Conservation (phyloP, 2,888 invertebrate species). For the Scrobipalpa costella region DNA sequence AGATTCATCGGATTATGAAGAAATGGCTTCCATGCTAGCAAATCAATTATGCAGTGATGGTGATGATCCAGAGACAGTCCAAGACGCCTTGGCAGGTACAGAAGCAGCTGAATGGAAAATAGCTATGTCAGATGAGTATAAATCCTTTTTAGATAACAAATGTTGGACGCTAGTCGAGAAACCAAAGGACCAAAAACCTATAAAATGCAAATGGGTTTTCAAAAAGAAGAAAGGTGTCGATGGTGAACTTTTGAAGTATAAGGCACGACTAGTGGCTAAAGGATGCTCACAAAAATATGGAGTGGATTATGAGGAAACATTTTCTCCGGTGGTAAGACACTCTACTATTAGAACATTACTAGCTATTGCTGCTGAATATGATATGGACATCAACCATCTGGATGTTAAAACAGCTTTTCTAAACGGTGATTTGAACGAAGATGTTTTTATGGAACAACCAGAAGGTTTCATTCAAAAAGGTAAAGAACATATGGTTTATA, state of each 20-base stretch:
- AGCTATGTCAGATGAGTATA: constrained; percentile 14
- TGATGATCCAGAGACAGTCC: constrained; percentile 12
- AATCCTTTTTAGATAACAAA: constrained; percentile 12
- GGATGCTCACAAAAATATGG: constrained; percentile 21
- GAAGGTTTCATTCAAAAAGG: constrained; percentile 25
- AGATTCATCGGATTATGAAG: not conserved
- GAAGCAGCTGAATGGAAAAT: constrained; percentile 1
- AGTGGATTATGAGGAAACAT: constrained; percentile 22
- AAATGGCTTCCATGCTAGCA: too few species aligned
- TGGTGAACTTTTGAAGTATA: constrained; percentile 10
- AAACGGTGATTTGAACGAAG: constrained; percentile 31
- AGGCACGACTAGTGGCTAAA: constrained; percentile 21
- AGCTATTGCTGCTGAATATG: constrained; percentile 19
- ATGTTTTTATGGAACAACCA: constrained; percentile 31
- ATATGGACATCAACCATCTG: constrained; percentile 28
- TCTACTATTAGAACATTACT: constrained; percentile 7
- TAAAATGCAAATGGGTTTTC: constrained; percentile 24
- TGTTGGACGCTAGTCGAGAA: constrained; percentile 15
- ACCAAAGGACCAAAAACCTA: constrained; percentile 18
- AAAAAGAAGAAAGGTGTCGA: too few species aligned
- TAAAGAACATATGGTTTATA: constrained; percentile 24
- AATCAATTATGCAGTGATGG: not conserved
- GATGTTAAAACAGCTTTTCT: constrained; percentile 34
- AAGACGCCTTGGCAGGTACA: not conserved
- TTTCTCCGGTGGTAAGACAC: constrained; percentile 24